These are phyloP conservation scores for Autographa pulchrina DNA, from an alignment of 2,888 invertebrate genomes.

Conservation along the genomic window DNA sequence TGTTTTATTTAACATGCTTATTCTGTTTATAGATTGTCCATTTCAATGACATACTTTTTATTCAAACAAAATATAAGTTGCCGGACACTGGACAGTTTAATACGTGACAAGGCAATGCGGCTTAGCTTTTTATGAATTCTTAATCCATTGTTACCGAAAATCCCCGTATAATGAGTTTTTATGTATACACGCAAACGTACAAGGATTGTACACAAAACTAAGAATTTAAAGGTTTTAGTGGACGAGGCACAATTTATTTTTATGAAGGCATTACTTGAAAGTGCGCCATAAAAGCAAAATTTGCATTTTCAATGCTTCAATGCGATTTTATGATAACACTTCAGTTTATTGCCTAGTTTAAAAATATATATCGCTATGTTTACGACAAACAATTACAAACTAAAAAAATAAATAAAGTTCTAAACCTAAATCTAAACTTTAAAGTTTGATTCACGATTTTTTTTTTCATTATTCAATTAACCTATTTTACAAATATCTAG, in stretches of 20 bases:
- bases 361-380: not conserved
- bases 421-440: too few species aligned
- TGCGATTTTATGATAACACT: slow-evolving; percentile 7
- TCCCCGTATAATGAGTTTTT: slow-evolving; percentile 69
- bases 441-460: too few species aligned
- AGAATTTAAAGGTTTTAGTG: slow-evolving; percentile 19
- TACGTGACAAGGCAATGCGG: slow-evolving; percentile 53
- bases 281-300: not conserved
- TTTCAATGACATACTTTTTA: too few species aligned
- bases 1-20: too few species aligned
- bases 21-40: too few species aligned
- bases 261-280: slow-evolving; percentile 11
- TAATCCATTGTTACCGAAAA: slow-evolving; percentile 70
- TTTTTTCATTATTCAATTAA: too few species aligned
- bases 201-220: slow-evolving; percentile 16
- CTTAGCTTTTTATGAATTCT: slow-evolving; percentile 66
- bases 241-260: slow-evolving; percentile 21
- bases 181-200: slow-evolving; percentile 22
- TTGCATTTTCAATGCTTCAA: slow-evolving; percentile 6
- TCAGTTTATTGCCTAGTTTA: not conserved
- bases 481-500: too few species aligned
- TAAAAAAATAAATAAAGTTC: too few species aligned
- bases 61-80: not conserved
- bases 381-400: too few species aligned
- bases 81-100: slow-evolving; percentile 49